A percentile compares a stretch with the other conserved stretches of the same genome.
Evolutionary conservation across 2,888 invertebrate genomes (phyloP).

Genomic region (Drosophila affinis): DNA sequence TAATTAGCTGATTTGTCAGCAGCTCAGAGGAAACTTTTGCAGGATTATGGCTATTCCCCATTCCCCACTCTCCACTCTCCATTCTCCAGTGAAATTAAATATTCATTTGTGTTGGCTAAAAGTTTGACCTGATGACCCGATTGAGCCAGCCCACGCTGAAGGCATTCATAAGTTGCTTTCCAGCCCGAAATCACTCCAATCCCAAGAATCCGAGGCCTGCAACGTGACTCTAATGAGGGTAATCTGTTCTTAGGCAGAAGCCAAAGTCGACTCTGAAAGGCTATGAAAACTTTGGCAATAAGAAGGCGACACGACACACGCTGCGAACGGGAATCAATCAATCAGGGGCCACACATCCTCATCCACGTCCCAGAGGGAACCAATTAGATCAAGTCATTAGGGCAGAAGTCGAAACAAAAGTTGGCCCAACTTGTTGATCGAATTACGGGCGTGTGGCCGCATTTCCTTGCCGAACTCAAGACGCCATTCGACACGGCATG

Average conservation of each 20-base stretch:
- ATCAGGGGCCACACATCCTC: conserved; percentile 43
- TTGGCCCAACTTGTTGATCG: conserved; percentile 71
- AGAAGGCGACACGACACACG: conserved; percentile 36
- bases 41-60: conserved; percentile 11
- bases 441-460: conserved; percentile 48
- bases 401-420: conserved; percentile 41
- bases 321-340: conserved; percentile 55
- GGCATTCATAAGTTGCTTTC: conserved; percentile 51
- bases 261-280: conserved; percentile 17
- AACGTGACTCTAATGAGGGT: conserved; percentile 69
- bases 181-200: conserved; percentile 22
- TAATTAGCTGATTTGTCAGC: conserved; percentile 31
- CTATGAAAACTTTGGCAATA: conserved; percentile 66
- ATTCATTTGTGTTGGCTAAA: conserved; percentile 17
- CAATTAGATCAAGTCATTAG: conserved; percentile 57
- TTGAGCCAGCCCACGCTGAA: conserved; percentile 3
- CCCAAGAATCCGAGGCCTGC: conserved; percentile 48
- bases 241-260: conserved; percentile 50
- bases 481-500: too few relatives aligned
- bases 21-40: conserved; percentile 14
- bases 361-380: conserved; percentile 26
- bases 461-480: neutral
- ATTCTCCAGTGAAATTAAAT: conserved; percentile 28
- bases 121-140: conserved; percentile 42
- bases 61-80: neutral